phyloP scores from a whole-genome alignment of 2,797 vertebrate genomes.

The Anguilla obscura region DNA sequence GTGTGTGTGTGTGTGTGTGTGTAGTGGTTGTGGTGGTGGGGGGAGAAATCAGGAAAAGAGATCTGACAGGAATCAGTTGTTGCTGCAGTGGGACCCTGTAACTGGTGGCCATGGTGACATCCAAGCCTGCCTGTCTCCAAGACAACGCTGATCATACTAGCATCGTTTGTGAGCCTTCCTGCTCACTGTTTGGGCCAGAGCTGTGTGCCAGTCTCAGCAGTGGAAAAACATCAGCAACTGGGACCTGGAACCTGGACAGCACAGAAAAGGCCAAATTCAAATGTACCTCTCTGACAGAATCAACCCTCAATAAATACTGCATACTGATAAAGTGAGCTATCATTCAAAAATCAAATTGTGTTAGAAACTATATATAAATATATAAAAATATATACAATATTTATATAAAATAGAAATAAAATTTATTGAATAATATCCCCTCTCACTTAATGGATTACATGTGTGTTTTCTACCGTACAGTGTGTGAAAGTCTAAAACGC shows the following conservation, averaged over 20 bases:
- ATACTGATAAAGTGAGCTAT: neutral
- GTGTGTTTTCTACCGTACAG: no score
- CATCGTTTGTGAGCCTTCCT: neutral
- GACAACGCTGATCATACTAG: neutral
- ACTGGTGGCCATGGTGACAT: neutral
- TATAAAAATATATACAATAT: no score
- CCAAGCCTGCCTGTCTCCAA: conserved; percentile 18
- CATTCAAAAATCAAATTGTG: neutral
- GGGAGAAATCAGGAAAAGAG: neutral
- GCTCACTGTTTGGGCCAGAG: neutral
- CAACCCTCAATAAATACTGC: neutral
- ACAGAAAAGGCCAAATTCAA: neutral
- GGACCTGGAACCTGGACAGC: no score
- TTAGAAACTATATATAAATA: no score
- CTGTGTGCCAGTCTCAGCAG: neutral
- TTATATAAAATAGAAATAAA: no score
- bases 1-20: neutral
- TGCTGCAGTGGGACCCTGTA: neutral
- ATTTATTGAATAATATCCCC: no score
- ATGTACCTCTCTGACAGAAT: neutral
- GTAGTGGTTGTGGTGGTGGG: neutral
- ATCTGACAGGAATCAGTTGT: neutral
- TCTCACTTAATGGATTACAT: no score
- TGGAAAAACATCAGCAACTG: neutral
- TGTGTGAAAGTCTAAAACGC: no score